A percentile compares a stretch with the other conserved stretches of the same genome.
phyloP scores from a whole-genome alignment of 2,888 invertebrate species.

The Strigamia transsilvanica region DNA sequence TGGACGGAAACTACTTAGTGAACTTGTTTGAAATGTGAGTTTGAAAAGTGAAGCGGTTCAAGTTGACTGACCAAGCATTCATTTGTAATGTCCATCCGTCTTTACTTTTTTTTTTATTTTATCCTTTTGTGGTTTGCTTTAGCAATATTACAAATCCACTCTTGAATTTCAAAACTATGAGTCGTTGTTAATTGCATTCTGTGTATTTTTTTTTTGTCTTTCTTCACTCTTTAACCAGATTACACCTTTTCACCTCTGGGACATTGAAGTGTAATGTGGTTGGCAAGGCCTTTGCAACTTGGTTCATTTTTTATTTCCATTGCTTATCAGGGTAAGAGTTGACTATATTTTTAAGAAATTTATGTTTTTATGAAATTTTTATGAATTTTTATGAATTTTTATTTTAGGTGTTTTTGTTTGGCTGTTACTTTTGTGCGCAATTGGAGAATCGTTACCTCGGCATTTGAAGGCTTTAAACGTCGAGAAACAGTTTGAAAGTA shows the following conservation, averaged over 20 bases:
- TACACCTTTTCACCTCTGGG: not conserved
- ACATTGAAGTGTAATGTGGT: conserved; percentile 5
- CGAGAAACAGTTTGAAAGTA: not conserved
- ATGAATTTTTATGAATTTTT: not conserved
- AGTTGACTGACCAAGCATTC: conserved; percentile 12
- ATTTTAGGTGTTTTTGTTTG: not conserved
- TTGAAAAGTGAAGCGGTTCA: conserved; percentile 11
- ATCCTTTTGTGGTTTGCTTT: conserved; percentile 6
- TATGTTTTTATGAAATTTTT: not conserved
- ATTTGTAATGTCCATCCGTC: conserved; percentile 22
- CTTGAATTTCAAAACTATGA: not conserved
- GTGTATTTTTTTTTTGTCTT: not conserved
- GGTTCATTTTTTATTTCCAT: conserved; percentile 6
- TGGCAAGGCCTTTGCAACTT: not conserved
- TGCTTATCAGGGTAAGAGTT: not conserved
- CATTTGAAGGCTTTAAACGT: not conserved
- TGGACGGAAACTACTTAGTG: conserved; percentile 6
- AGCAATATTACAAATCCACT: not conserved
- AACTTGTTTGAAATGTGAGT: conserved; percentile 16
- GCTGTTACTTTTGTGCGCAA: not conserved
- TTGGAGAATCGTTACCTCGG: not conserved
- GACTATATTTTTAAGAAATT: not conserved
- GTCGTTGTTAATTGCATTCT: not conserved
- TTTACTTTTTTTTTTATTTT: too few species aligned
- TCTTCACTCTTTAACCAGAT: not conserved